Conservation (phyloP, 2,113 vertebrate species). For the Quiscalus mexicanus region DNA sequence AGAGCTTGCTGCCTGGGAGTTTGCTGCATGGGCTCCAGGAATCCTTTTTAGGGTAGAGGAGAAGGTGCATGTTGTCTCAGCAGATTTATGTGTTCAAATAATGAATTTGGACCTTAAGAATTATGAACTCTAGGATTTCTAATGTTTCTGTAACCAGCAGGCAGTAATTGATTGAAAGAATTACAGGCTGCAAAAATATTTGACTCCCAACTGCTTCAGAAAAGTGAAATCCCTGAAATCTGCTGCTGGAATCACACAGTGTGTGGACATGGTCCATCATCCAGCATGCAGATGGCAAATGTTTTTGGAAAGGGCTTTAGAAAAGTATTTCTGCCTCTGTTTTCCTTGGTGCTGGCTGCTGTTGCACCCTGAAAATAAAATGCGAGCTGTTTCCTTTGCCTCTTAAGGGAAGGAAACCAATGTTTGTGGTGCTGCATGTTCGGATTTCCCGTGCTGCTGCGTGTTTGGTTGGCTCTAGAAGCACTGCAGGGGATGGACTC, state of each 20-base stretch:
- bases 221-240: neutral
- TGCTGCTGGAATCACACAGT: accelerated
- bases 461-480: neutral
- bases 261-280: neutral
- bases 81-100: neutral
- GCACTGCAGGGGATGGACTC: neutral
- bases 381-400: neutral
- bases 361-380: slow-evolving; percentile 21
- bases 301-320: slow-evolving; percentile 16
- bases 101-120: neutral
- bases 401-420: neutral
- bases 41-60: neutral
- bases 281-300: neutral
- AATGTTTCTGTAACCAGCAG: neutral
- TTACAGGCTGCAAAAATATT: neutral
- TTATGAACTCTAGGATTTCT: neutral
- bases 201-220: neutral
- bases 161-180: neutral
- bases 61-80: neutral
- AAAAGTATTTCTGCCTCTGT: slow-evolving; percentile 14
- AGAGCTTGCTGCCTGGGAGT: neutral
- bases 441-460: accelerated
- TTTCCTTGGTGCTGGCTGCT: slow-evolving; percentile 17
- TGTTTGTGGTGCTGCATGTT: neutral
- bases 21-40: neutral